Conservation (phyloP, 2,797 vertebrate genomes). For the Dermochelys coriacea region DNA sequence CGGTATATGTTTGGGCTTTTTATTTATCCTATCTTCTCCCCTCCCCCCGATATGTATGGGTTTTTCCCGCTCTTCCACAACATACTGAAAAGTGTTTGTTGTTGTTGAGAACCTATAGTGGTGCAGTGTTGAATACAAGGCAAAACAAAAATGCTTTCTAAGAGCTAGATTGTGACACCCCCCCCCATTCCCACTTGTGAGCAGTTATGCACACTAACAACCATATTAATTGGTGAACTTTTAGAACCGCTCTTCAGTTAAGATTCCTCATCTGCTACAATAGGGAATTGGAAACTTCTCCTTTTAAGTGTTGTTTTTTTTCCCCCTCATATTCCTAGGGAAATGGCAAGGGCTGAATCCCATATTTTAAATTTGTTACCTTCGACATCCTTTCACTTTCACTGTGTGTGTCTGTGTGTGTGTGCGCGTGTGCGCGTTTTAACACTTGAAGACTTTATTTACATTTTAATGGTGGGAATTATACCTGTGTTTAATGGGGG, state of each 20-base stretch:
- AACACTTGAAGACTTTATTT: background rate
- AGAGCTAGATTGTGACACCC: background rate
- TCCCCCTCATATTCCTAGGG: background rate
- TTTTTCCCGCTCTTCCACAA: background rate
- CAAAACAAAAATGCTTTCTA: background rate
- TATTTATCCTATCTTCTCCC: background rate
- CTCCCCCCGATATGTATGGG: too few species aligned
- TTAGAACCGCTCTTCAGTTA: background rate
- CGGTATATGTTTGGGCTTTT: too few species aligned
- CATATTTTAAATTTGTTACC: background rate
- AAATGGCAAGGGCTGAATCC: background rate
- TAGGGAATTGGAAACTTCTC: background rate
- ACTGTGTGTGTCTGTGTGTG: too few species aligned
- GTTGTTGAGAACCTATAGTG: background rate
- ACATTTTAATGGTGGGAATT: background rate
- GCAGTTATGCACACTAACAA: background rate
- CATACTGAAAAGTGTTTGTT: background rate
- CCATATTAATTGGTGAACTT: background rate
- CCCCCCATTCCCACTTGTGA: background rate
- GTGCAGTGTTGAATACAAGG: background rate
- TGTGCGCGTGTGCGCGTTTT: background rate
- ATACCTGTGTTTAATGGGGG: background rate
- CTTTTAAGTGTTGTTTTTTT: background rate
- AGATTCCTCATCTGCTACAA: background rate
- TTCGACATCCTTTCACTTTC: background rate